A percentile compares a stretch with the other conserved stretches of the same genome.
Evolutionary conservation across 2,888 invertebrate genomes (phyloP).

Genomic region (Drosophila gaucha): DNA sequence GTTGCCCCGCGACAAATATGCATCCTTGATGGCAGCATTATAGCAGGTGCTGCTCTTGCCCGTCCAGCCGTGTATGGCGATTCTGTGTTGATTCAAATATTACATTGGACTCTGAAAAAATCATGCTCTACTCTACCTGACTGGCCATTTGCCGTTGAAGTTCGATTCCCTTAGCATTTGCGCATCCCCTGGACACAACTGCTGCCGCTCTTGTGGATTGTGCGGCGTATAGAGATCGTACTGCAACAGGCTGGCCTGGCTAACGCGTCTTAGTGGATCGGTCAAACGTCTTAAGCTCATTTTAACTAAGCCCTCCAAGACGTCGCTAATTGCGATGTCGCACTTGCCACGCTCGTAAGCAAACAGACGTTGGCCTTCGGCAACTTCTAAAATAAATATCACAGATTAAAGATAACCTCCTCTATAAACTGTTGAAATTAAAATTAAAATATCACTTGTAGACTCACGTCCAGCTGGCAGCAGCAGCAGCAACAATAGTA

Average conservation of each 20-base stretch:
- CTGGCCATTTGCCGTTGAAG: slow-evolving; percentile 81
- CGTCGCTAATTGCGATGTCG: slow-evolving; percentile 66
- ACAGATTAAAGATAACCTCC: slow-evolving; percentile 19
- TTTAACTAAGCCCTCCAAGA: slow-evolving; percentile 63
- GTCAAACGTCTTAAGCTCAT: slow-evolving; percentile 60
- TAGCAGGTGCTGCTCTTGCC: slow-evolving; percentile 75
- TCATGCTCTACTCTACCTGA: slow-evolving; percentile 57
- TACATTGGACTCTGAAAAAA: background rate
- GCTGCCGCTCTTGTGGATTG: slow-evolving; percentile 69
- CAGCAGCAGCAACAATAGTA: slow-evolving; percentile 11
- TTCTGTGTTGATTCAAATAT: slow-evolving; percentile 44
- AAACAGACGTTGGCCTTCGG: slow-evolving; percentile 35
- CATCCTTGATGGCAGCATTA: slow-evolving; percentile 81
- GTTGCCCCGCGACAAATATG: slow-evolving; percentile 74
- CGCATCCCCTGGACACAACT: slow-evolving; percentile 65
- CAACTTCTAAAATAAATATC: slow-evolving; percentile 16
- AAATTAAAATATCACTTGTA: slow-evolving; percentile 4
- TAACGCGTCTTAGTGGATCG: slow-evolving; percentile 35
- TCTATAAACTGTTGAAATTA: slow-evolving; percentile 3
- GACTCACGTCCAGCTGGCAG: slow-evolving; percentile 45
- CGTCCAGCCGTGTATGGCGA: slow-evolving; percentile 81
- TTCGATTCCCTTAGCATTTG: slow-evolving; percentile 60
- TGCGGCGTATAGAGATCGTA: slow-evolving; percentile 79
- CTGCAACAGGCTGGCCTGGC: slow-evolving; percentile 59
- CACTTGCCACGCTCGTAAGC: slow-evolving; percentile 77